These are phyloP conservation scores for Augochlorella aurata DNA, from an alignment of 2,888 invertebrate species.

Conservation along the genomic window DNA sequence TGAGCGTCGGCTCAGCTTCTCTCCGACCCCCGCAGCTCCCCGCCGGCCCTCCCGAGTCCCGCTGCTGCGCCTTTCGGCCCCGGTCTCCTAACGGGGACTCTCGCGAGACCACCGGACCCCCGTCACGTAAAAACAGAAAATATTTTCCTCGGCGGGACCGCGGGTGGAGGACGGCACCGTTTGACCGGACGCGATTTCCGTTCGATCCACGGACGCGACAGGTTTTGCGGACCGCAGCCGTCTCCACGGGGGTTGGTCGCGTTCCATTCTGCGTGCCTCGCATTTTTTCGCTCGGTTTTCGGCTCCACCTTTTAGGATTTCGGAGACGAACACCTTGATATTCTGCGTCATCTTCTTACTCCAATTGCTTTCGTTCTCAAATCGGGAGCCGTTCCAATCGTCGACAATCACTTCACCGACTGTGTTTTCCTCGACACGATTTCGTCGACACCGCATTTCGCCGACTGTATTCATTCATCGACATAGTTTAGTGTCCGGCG, in stretches of 20 bases:
- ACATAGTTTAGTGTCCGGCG: too few relatives aligned
- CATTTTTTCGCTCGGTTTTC: background rate
- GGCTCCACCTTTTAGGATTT: background rate
- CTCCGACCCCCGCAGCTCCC: constrained; percentile 30
- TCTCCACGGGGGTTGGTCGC: background rate
- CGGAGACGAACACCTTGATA: background rate
- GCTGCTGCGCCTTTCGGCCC: constrained; percentile 12
- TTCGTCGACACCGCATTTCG: too few relatives aligned
- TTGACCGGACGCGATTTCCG: constrained; percentile 39
- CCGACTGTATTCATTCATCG: too few relatives aligned
- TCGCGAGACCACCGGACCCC: constrained; percentile 37
- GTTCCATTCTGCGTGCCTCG: background rate
- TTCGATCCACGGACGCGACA: background rate
- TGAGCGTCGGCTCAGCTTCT: constrained; percentile 76
- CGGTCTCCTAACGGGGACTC: constrained; percentile 61
- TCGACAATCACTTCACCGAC: too few relatives aligned
- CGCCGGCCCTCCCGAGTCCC: background rate
- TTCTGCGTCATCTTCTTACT: background rate
- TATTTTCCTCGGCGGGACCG: constrained; percentile 63
- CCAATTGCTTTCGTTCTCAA: too few relatives aligned
- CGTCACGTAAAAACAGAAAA: constrained; percentile 75
- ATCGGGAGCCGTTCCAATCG: too few relatives aligned
- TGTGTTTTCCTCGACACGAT: too few relatives aligned
- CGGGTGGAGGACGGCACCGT: constrained; percentile 49
- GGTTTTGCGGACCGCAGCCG: background rate